Evolutionary conservation across 2,888 invertebrate genomes (phyloP).

Genomic region (Conchocele bisecta): DNA sequence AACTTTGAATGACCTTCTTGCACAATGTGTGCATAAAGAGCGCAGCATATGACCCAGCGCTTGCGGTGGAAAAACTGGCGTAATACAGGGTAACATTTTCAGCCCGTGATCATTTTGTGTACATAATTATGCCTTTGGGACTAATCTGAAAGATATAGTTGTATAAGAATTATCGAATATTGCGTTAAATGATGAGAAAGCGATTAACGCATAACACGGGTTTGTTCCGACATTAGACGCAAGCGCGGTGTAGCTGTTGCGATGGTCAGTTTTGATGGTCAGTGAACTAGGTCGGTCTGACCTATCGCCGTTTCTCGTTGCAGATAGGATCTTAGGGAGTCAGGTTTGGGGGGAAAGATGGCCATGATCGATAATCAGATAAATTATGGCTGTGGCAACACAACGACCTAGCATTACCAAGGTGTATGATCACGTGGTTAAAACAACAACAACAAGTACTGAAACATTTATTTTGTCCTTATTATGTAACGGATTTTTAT

Average conservation of each 20-base stretch:
- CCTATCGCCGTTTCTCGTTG: constrained; percentile 40
- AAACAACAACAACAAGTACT: too few relatives aligned
- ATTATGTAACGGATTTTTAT: too few relatives aligned
- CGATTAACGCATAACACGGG: neutral
- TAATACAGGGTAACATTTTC: neutral
- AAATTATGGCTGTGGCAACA: constrained; percentile 34
- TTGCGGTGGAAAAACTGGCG: neutral
- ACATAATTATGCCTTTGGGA: neutral
- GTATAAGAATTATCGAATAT: constrained; percentile 1
- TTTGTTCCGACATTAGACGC: neutral
- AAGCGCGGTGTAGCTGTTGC: too few relatives aligned
- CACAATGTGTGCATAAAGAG: constrained; percentile 74
- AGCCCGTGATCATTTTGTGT: constrained; percentile 15
- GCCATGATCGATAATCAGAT: constrained; percentile 45
- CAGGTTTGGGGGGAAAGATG: constrained; percentile 46
- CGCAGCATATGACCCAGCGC: constrained; percentile 55
- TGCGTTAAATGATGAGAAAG: neutral
- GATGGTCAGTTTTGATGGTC: constrained; percentile 8
- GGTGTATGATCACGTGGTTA: too few relatives aligned
- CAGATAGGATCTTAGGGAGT: constrained; percentile 37
- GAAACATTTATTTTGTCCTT: too few relatives aligned
- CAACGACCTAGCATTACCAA: too few relatives aligned
- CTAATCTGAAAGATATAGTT: neutral
- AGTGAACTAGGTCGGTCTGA: constrained; percentile 44
- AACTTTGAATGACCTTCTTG: constrained; percentile 72